Evolutionary conservation across 2,797 vertebrate species (phyloP).

Genomic region (Pogonophryne albipinna): DNA sequence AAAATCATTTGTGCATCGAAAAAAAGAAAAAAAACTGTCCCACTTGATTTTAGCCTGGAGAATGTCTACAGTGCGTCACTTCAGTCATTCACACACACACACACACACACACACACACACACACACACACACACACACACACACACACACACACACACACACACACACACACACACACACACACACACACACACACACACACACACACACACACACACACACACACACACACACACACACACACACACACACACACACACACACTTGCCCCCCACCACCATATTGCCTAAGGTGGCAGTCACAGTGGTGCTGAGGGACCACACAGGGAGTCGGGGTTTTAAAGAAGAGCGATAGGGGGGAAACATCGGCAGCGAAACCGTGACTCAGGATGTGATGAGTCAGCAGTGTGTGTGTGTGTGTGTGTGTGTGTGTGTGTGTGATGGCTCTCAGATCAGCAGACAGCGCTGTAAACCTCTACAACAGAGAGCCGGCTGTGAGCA

Average conservation of each 20-base stretch:
- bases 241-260: conserved; percentile 5
- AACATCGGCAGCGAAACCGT: conserved; percentile 36
- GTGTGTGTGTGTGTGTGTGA: conserved; percentile 45
- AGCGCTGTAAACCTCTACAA: conserved; percentile 38
- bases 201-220: conserved; percentile 8
- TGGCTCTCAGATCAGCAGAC: conserved; percentile 48
- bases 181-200: conserved; percentile 4
- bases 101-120: conserved; percentile 10
- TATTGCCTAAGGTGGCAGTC: conserved; percentile 55
- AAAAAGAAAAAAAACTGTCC: no score
- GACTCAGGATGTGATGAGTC: conserved; percentile 57
- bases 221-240: conserved; percentile 1
- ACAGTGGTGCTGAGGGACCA: conserved; percentile 65
- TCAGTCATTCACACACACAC: conserved; percentile 28
- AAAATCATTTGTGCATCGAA: not conserved
- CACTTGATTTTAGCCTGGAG: not conserved
- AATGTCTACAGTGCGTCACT: conserved; percentile 15
- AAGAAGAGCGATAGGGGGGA: conserved; percentile 43
- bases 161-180: not conserved
- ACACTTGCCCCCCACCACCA: conserved; percentile 2
- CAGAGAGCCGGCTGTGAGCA: conserved; percentile 20
- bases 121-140: conserved; percentile 4
- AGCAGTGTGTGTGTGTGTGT: conserved; percentile 48
- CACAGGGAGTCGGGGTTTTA: conserved; percentile 54
- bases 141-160: conserved; percentile 7